Evolutionary conservation across 2,888 invertebrate genomes (phyloP).

Genomic region (Nephrotoma appendiculata): DNA sequence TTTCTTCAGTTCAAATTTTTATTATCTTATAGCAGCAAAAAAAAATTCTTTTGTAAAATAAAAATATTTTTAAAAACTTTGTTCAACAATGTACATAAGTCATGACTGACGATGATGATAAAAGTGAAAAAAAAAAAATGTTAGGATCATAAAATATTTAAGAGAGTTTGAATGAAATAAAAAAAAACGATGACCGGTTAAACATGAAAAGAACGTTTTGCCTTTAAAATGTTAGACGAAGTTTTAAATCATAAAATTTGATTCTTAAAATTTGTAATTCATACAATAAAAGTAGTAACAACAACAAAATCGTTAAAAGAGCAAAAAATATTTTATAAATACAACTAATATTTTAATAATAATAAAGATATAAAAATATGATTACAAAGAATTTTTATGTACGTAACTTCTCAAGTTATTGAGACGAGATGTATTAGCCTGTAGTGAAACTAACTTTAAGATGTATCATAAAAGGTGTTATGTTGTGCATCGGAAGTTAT

Average conservation of each 20-base stretch:
- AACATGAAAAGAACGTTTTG: not conserved
- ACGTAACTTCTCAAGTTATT: not conserved
- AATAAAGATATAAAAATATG: not conserved
- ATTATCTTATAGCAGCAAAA: not conserved
- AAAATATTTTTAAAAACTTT: not conserved
- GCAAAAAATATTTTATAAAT: not conserved
- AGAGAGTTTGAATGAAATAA: not conserved
- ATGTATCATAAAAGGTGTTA: not conserved
- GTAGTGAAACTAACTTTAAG: not conserved
- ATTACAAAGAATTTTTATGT: not conserved
- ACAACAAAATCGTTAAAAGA: not conserved
- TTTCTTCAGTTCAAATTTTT: not conserved
- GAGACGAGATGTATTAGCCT: not conserved
- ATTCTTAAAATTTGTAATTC: not conserved
- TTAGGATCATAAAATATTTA: not conserved
- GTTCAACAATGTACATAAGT: not conserved
- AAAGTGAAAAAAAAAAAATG: not conserved
- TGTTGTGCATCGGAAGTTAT: not conserved
- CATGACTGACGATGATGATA: not conserved
- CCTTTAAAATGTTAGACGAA: not conserved
- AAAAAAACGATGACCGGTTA: not conserved
- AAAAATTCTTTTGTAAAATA: not conserved
- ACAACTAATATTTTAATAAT: not conserved
- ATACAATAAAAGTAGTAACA: not conserved
- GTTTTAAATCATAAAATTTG: not conserved